Conservation (phyloP, 2,113 vertebrate genomes). For the Ascaphus truei region DNA sequence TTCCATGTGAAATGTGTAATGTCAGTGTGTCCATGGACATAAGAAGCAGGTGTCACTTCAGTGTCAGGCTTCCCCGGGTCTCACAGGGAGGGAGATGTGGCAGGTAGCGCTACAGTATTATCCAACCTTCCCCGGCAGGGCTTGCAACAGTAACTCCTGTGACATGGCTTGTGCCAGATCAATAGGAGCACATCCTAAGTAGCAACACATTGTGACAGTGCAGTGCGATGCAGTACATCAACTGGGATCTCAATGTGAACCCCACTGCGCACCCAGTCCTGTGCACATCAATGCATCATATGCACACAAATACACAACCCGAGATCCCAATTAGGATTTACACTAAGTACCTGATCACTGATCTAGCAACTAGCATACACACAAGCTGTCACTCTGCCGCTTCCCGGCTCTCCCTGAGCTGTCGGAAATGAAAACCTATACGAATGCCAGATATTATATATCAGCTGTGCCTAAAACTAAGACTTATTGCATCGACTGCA, state of each 20-base stretch:
- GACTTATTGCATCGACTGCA: background rate
- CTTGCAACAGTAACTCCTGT: no score
- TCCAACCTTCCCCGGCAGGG: no score
- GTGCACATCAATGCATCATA: background rate
- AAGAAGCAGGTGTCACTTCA: background rate
- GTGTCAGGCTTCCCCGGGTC: background rate
- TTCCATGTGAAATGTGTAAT: no score
- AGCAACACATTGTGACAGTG: background rate
- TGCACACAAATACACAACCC: background rate
- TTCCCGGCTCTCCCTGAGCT: no score
- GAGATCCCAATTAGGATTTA: background rate
- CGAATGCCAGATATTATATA: background rate
- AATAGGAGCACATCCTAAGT: background rate
- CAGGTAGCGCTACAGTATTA: no score
- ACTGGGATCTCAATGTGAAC: background rate
- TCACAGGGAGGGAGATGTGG: background rate
- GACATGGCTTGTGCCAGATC: no score
- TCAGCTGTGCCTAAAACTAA: background rate
- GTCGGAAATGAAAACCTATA: background rate
- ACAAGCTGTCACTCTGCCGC: no score
- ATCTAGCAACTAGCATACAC: no score
- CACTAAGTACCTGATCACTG: background rate
- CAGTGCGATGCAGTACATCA: no score
- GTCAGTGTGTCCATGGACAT: no score
- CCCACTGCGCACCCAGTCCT: background rate